Conservation (phyloP, 2,113 vertebrate genomes). For the Perca flavescens region DNA sequence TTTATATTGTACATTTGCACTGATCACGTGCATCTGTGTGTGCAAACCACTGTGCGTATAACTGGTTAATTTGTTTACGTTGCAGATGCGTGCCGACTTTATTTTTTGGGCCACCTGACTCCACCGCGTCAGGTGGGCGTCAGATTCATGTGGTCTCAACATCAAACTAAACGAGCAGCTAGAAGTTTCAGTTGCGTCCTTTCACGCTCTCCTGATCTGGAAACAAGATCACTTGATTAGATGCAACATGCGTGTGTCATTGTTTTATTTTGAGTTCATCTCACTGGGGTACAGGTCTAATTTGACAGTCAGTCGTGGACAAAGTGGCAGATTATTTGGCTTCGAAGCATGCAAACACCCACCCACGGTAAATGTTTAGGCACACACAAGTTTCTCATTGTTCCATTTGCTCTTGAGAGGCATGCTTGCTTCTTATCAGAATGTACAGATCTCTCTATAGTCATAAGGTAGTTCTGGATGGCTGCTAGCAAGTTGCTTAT, state of each 20-base stretch:
- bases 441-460: slow-evolving; percentile 1
- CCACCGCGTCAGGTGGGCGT: slow-evolving; percentile 42
- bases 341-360: not conserved
- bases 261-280: slow-evolving; percentile 4
- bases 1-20: not conserved
- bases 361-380: slow-evolving; percentile 2
- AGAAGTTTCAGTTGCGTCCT: slow-evolving; percentile 40
- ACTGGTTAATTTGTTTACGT: slow-evolving; percentile 9
- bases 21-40: not conserved
- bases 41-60: not conserved
- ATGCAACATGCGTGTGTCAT: not conserved
- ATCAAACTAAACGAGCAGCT: slow-evolving; percentile 40
- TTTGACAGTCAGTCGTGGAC: not conserved
- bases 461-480: slow-evolving; percentile 35
- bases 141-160: slow-evolving; percentile 34
- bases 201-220: not conserved
- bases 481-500: slow-evolving; percentile 45
- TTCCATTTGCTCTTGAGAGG: slow-evolving; percentile 18
- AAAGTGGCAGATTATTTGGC: slow-evolving; percentile 12
- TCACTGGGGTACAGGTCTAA: not conserved
- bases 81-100: slow-evolving; percentile 35
- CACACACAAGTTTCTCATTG: slow-evolving; percentile 16
- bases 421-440: slow-evolving; percentile 4
- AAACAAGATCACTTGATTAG: not conserved
- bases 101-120: slow-evolving; percentile 42